Percentiles rank a stretch among this genome's conserved stretches.
Conservation (phyloP, 2,888 invertebrate genomes). For the Aproaerema taeniolella region DNA sequence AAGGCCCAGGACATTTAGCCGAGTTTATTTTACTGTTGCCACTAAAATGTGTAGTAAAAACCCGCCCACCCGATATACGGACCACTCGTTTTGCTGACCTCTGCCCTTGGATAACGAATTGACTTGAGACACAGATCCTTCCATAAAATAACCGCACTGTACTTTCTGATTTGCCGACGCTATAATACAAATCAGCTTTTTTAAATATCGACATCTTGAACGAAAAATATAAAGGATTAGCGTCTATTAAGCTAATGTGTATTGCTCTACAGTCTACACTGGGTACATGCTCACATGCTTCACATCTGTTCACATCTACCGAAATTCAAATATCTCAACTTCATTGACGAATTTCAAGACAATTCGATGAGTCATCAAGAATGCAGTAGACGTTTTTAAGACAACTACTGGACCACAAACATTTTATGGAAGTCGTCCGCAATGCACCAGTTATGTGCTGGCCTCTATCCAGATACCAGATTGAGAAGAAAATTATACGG, state of each 20-base stretch:
- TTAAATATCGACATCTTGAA: slow-evolving; percentile 4
- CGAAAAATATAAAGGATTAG: slow-evolving; percentile 6
- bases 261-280: no score
- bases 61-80: slow-evolving; percentile 61
- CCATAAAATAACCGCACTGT: slow-evolving; percentile 24
- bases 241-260: no score
- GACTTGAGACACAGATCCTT: slow-evolving; percentile 28
- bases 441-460: slow-evolving; percentile 57
- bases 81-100: slow-evolving; percentile 62
- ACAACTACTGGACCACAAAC: slow-evolving; percentile 6
- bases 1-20: slow-evolving; percentile 52
- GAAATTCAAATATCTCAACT: slow-evolving; percentile 2
- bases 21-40: slow-evolving; percentile 65
- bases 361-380: slow-evolving; percentile 7
- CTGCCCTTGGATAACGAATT: slow-evolving; percentile 54
- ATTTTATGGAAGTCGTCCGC: slow-evolving; percentile 32
- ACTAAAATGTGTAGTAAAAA: slow-evolving; percentile 65
- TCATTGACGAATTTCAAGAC: slow-evolving; percentile 9
- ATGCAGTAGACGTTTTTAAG: slow-evolving; percentile 4
- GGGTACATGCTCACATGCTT: no score
- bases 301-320: slow-evolving; percentile 10
- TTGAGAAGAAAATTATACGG: slow-evolving; percentile 59
- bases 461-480: slow-evolving; percentile 61
- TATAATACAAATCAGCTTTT: slow-evolving; percentile 1
- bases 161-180: no score